Base-by-base conservation (phyloP, 1,140 invertebrate genomes). In the Antheraea pernyi region DNA sequence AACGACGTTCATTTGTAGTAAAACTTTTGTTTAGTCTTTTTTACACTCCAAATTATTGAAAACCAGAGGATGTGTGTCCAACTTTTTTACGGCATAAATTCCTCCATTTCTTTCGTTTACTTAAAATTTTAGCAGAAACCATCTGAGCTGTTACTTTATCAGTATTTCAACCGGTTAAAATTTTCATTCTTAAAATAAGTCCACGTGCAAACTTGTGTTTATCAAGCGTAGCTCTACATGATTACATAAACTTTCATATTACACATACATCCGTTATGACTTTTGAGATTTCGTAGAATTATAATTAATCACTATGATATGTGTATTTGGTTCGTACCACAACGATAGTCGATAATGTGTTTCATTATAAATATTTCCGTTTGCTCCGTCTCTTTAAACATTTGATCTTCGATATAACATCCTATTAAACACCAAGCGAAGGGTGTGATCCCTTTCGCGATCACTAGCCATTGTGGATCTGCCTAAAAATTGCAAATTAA, bases 321-420 rank as follows among this genome's bases (percentile, higher is more conserved):
- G 11, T 8, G 39, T 59, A 60, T 37, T 74, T 11, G 2, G 11
- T 53, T 53, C 81, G 76, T 80, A 88, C 87, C 86, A 69, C 79
- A 84, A 73, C 74, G 75, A 66, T 85, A 87, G 48, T 88, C 80
- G 39, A 88, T 88, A 19, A 86, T 69, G 68, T 78, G 70, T 48
- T 89, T 89, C 10, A 87, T 80, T n/a, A 88, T 79, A n/a, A 85
- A 60, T 30, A 79, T 73, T 2, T 86, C 81, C 13, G 78, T 84
- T 36, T 60, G 61, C 39, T 86, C 78, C 7, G 88, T 84, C 75
- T 89, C 80, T 68, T 84, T 74, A 8, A 67, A 59, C n/a, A 87
- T 70, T 69, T 84, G 77, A 16, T 84, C 82, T 13, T 81, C 72
- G 7, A 88, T 68, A 64, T 78, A 80, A 48, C 82, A 83, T 11